Conservation (phyloP, 2,888 invertebrate genomes). For the Trissolcus brochymenae region DNA sequence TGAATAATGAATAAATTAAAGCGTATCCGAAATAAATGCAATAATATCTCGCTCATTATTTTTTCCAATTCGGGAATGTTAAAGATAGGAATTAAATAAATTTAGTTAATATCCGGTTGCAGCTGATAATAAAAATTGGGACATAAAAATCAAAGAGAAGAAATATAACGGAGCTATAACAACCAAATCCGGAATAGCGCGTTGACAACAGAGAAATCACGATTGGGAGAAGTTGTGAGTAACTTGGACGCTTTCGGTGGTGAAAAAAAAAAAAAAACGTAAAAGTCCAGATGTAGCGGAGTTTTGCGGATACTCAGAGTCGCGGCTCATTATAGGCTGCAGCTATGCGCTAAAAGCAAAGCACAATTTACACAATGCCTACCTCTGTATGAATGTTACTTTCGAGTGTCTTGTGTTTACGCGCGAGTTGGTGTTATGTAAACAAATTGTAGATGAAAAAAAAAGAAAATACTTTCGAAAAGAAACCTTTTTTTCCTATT, state of each 20-base stretch:
- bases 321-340: conserved; percentile 17
- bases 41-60: too few species aligned
- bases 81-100: too few species aligned
- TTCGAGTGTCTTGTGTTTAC: not conserved
- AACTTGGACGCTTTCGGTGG: not conserved
- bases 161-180: too few species aligned
- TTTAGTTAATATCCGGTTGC: too few species aligned
- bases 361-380: conserved; percentile 35
- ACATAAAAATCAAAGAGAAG: too few species aligned
- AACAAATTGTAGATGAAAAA: conserved; percentile 11
- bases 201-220: too few species aligned
- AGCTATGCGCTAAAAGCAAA: conserved; percentile 34
- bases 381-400: conserved; percentile 1
- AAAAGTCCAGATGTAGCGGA: conserved; percentile 21
- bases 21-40: too few species aligned
- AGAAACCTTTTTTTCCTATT: too few species aligned
- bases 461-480: not conserved
- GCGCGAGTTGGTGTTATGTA: conserved; percentile 2
- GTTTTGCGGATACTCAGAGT: conserved; percentile 24
- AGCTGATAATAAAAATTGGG: too few species aligned
- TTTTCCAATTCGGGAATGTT: too few species aligned
- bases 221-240: not conserved
- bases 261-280: not conserved
- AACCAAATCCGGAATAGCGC: too few species aligned
- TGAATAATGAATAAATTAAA: too few species aligned